phyloP scores from a whole-genome alignment of 2,797 vertebrate genomes.

The Molossus molossus region DNA sequence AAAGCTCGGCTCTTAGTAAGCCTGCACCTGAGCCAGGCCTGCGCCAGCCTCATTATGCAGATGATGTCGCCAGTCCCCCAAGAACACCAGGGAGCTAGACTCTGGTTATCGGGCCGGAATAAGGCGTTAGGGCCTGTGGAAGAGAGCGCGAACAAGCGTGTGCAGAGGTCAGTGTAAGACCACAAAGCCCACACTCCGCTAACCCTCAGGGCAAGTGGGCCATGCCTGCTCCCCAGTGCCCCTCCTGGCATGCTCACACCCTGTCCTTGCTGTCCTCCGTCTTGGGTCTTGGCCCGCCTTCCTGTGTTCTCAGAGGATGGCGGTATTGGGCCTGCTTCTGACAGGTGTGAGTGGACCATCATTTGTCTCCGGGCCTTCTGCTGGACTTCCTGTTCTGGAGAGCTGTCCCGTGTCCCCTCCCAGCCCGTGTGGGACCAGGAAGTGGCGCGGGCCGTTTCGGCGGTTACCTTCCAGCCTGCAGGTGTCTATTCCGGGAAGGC shows the following conservation, averaged over 20 bases:
- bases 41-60: not conserved
- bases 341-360: accelerated
- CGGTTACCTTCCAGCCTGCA: not conserved
- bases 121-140: not conserved
- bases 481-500: constrained; percentile 68
- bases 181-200: accelerated
- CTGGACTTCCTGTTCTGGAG: not conserved
- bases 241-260: accelerated
- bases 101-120: accelerated
- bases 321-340: not conserved
- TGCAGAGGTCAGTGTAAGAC: accelerated
- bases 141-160: accelerated
- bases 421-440: not conserved
- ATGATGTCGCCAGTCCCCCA: not conserved
- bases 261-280: accelerated
- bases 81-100: not conserved
- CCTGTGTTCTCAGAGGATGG: not conserved
- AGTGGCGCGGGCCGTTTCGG: not conserved
- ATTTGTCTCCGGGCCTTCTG: accelerated
- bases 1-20: accelerated
- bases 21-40: not conserved
- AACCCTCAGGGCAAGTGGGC: not conserved
- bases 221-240: accelerated
- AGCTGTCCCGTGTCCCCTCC: not conserved
- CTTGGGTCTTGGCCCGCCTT: not conserved